Evolutionary conservation across 2,888 invertebrate species (phyloP), one percentile per base, ranked within the genome.

Genomic region (Punctoribates punctum): DNA sequence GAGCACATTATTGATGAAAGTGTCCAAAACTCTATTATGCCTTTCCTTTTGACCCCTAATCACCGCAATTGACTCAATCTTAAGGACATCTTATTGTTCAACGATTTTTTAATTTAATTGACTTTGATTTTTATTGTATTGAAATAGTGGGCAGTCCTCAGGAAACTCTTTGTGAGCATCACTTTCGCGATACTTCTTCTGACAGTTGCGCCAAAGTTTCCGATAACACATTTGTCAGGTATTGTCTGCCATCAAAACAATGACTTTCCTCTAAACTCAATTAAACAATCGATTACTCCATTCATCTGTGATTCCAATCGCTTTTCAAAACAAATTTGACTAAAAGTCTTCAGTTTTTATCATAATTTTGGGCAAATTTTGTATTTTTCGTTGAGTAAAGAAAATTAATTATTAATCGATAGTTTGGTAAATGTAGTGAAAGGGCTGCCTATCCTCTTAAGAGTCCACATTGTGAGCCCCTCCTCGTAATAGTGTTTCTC

Each of bases 181-280:
- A 42, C 73, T 23, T 76, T 73, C 51, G 78, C 74, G 25, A 51
- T 77, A 42, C 27, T 78, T 23, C 15, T 73, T 17, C 38, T 77
- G 17, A 57, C 25, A 20, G 42, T 77, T 57, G 38, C 62, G 6
- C 78, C 78, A 8, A 75, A 38, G 46, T 78, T 76, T 57, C 75
- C 73, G 11, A 65, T 74, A 17, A 54, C 73, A n/a, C 29, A 60
- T 38, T 29, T 77, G 13, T 8, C 34, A 70, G 75, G 74, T 77
- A 70, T 38, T 67, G 11, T 8, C 15, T 29, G 11, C n/a, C 11
- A 4, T 17, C n/a, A 17, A 48, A 48, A 5, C 38, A 38, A 34
- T 67, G 20, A 9, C 38, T 38, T 13, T 42, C 42, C 13, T 9
- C 8, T 9, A 42, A n/a, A n/a, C 1, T 13, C 11, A 8, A 42